Percentiles rank a stretch among this genome's conserved stretches.
Evolutionary conservation across 2,888 invertebrate species (phyloP).

Genomic region (Luffia ferchaultella): DNA sequence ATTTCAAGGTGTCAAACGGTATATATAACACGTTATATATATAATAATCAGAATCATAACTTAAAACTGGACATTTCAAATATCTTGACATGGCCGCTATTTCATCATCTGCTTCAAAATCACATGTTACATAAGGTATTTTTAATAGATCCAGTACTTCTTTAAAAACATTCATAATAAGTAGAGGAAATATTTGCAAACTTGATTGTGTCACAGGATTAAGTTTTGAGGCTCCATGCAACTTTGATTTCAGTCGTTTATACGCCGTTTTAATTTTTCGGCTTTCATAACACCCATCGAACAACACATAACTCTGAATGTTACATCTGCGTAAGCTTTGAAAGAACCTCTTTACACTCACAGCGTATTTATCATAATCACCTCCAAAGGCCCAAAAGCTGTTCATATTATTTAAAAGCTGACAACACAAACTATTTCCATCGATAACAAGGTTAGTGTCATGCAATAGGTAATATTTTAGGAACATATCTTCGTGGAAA

Average conservation of each 20-base stretch:
- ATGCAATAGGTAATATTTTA: constrained; percentile 70
- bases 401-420: constrained; percentile 70
- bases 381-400: constrained; percentile 82
- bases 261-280: constrained; percentile 75
- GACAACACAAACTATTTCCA: constrained; percentile 78
- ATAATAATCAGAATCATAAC: constrained; percentile 95
- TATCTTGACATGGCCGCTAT: constrained; percentile 82
- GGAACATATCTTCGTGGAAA: constrained; percentile 68
- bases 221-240: constrained; percentile 62
- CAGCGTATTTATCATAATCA: constrained; percentile 82
- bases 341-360: constrained; percentile 73
- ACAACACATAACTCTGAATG: constrained; percentile 75
- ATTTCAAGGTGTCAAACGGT: constrained; percentile 73
- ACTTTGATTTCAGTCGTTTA: constrained; percentile 65
- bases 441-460: constrained; percentile 79
- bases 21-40: constrained; percentile 87
- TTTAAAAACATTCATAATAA: constrained; percentile 78
- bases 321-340: constrained; percentile 73
- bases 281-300: constrained; percentile 81
- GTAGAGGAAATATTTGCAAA: constrained; percentile 74
- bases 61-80: constrained; percentile 85
- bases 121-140: constrained; percentile 75
- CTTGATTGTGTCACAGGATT: constrained; percentile 63
- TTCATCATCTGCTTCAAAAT: constrained; percentile 91
- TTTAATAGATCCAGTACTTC: constrained; percentile 72